A percentile compares a stretch with the other conserved stretches of the same genome.
These are phyloP conservation scores for Drosophila miranda DNA, from an alignment of 1,140 invertebrate genomes.

Conservation along the genomic window DNA sequence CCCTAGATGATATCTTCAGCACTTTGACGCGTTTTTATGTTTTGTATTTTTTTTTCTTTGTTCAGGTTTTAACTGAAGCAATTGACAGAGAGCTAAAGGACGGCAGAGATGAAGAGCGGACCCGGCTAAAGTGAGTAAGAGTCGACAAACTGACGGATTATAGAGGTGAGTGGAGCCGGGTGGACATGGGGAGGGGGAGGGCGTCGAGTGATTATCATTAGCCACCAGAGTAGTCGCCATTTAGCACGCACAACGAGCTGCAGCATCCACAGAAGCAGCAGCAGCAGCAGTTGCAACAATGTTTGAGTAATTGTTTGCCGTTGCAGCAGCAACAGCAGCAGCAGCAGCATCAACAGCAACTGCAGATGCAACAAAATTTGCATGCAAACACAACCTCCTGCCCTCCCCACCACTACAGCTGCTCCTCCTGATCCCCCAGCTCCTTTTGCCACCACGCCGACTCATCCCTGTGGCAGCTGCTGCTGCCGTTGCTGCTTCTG, in stretches of 20 bases:
- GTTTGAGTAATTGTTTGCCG: slow-evolving; percentile 78
- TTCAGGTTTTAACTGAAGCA: neutral
- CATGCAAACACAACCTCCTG: slow-evolving; percentile 48
- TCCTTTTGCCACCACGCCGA: neutral
- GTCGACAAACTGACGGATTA: slow-evolving; percentile 9
- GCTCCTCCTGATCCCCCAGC: neutral
- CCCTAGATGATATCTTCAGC: too few relatives aligned
- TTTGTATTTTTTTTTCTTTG: too few relatives aligned
- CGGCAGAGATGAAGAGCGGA: slow-evolving; percentile 1
- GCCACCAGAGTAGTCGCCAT: slow-evolving; percentile 69
- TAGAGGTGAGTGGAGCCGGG: slow-evolving; percentile 9
- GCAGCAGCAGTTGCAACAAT: slow-evolving; percentile 64
- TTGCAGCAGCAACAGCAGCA: slow-evolving; percentile 41
- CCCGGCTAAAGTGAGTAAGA: slow-evolving; percentile 19
- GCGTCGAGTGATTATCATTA: slow-evolving; percentile 75
- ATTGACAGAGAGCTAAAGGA: slow-evolving; percentile 22
- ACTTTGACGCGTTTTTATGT: too few relatives aligned
- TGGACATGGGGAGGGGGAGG: slow-evolving; percentile 6
- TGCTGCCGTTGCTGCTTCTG: slow-evolving; percentile 15
- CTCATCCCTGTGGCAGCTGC: slow-evolving; percentile 19
- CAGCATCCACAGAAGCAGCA: slow-evolving; percentile 26
- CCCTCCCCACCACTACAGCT: neutral
- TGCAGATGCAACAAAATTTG: slow-evolving; percentile 71
- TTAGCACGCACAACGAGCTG: slow-evolving; percentile 71
- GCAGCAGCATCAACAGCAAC: slow-evolving; percentile 22